phyloP scores from a whole-genome alignment of 37 sponge, comb jelly and placozoan genomes.

The Diacarnus erythraeanus region DNA sequence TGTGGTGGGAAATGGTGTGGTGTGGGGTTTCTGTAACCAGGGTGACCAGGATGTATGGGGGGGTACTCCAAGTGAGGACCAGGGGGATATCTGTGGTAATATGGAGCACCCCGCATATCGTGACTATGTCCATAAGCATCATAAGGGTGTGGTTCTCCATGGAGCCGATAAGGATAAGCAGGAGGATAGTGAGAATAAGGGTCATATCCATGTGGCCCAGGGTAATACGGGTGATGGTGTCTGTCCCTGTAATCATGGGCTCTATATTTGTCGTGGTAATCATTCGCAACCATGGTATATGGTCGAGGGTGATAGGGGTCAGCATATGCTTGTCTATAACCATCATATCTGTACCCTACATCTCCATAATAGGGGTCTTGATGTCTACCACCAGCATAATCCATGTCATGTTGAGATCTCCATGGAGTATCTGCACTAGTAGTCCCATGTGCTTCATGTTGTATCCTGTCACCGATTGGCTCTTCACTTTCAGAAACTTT shows the following conservation, averaged over 20 bases:
- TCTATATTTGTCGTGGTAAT: conserved; percentile 2
- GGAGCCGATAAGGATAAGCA: neutral
- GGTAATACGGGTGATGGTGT: neutral
- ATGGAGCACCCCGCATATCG: neutral
- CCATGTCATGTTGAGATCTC: too few relatives aligned
- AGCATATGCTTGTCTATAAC: neutral
- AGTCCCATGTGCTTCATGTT: too few relatives aligned
- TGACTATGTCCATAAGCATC: neutral
- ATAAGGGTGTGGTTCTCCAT: neutral
- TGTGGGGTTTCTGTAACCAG: too few relatives aligned
- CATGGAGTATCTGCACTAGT: too few relatives aligned
- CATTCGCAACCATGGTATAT: neutral
- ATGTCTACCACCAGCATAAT: neutral
- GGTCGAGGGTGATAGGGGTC: neutral
- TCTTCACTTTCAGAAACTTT: too few relatives aligned
- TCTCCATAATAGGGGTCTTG: neutral
- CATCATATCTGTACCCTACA: conserved; percentile 7
- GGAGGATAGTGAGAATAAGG: neutral
- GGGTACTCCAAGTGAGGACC: neutral
- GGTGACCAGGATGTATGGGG: neutral
- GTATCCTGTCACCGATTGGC: too few relatives aligned
- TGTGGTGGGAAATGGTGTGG: neutral
- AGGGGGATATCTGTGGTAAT: conserved; percentile 15
- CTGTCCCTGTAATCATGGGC: neutral
- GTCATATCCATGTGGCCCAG: neutral